A percentile compares a stretch with the other conserved stretches of the same genome.
Conservation (phyloP, 2,888 invertebrate species). For the Amblyjoppa fuscipennis region DNA sequence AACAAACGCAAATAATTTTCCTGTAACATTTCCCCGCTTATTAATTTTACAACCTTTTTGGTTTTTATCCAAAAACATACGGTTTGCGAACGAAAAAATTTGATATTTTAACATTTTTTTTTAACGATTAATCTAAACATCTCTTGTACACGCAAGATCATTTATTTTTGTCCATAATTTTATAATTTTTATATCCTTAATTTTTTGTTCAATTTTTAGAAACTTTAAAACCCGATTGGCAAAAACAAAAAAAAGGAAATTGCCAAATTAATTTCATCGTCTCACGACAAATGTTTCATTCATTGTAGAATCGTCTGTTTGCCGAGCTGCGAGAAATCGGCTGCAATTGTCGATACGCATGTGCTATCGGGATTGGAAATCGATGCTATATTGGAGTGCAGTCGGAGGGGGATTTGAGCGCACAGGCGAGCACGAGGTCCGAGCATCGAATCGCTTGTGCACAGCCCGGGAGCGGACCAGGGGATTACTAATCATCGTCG, state of each 20-base stretch:
- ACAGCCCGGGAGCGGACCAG: constrained; percentile 46
- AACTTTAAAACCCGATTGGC: too few species aligned
- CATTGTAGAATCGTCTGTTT: not conserved
- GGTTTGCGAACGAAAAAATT: not conserved
- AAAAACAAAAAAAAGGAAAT: not conserved
- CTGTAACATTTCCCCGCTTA: not conserved
- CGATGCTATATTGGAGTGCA: constrained; percentile 40
- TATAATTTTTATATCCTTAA: too few species aligned
- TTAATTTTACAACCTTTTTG: not conserved
- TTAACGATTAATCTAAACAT: too few species aligned
- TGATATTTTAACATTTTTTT: not conserved
- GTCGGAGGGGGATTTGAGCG: constrained; percentile 24
- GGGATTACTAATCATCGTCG: constrained; percentile 82
- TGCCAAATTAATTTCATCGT: not conserved
- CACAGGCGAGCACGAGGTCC: constrained; percentile 39
- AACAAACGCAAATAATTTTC: not conserved
- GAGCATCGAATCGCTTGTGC: constrained; percentile 56
- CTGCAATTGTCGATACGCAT: constrained; percentile 62
- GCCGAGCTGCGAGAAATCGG: constrained; percentile 43
- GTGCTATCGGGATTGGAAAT: constrained; percentile 62
- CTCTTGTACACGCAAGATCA: too few species aligned
- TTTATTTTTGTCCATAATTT: too few species aligned
- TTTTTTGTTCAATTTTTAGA: not conserved
- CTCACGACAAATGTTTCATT: not conserved
- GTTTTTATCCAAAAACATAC: not conserved